Base-by-base conservation (phyloP, 2,113 vertebrate species). In the Mus spicilegus region DNA sequence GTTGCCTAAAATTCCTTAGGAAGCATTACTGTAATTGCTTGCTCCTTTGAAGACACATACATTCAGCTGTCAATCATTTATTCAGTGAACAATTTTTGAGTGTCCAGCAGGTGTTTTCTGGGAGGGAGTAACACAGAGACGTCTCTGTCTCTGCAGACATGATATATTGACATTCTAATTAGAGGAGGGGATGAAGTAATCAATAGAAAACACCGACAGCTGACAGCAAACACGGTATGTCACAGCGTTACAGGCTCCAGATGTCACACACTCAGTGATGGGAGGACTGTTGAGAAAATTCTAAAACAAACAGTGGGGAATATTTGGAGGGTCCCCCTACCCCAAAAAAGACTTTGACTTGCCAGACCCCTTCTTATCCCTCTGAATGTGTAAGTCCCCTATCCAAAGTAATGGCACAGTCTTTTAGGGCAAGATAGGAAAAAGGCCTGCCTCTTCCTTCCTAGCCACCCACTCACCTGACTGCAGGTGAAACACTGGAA, bases 71-170 rank as follows among this genome's bases (percentile, higher is more conserved):
- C 26, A 63, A 58, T n/a, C 36, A 77, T 3, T 91, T 49, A 80
- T 93, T 90, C 24, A 87, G 24, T 88, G 84, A 77, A 65, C 89
- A 80, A 16, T 94, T 87, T 65, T 51, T 75, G 87, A 89, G 24
- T 67, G 14, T 1, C 72, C 89, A 19, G 42, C 77, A 58, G 42
- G 28, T 5, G 72, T 5, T 90, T 93, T 63, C 1, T 77, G 20
- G 39, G 65, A 67, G 26, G 22, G 54, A 81, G 42, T 87, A 90
- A 92, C 2, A 61, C 69, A 93, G 30, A 19, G 56, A 87, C 81
- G 33, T 77, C 33, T 81, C 22, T 94, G 42, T 5, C 67, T 54
- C 77, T 19, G 19, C 78, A 46, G 20, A 46, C 26, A 11, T 26
- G 77, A 78, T 28, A 90, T 49, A 77, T 26, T 51, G 58, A 33